A percentile compares a stretch with the other conserved stretches of the same genome.
These are phyloP conservation scores for Phragmatobia fuliginosa DNA, from an alignment of 2,888 invertebrate species.

Conservation along the genomic window DNA sequence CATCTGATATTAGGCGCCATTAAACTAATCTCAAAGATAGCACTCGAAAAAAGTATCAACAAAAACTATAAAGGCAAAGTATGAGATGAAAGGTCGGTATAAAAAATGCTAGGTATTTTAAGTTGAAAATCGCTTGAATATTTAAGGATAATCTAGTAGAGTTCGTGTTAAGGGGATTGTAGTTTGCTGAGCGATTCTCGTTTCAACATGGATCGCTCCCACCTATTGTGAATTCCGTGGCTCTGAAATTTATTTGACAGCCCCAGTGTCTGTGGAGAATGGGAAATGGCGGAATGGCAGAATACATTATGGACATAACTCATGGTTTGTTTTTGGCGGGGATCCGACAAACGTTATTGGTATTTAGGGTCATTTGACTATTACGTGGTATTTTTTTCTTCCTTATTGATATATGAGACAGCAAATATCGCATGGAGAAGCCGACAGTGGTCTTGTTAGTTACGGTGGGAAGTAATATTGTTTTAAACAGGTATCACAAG, in stretches of 20 bases:
- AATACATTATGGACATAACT: slow-evolving; percentile 85
- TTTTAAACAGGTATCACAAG: slow-evolving; percentile 61
- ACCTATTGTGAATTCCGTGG: slow-evolving; percentile 85
- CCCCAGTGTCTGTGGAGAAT: slow-evolving; percentile 85
- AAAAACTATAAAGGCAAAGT: slow-evolving; percentile 79
- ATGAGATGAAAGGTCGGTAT: slow-evolving; percentile 75
- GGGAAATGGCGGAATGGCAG: slow-evolving; percentile 85
- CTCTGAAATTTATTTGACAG: slow-evolving; percentile 86
- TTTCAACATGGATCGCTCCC: slow-evolving; percentile 70
- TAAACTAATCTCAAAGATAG: slow-evolving; percentile 82
- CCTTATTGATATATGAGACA: slow-evolving; percentile 75
- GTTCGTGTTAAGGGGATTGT: slow-evolving; percentile 63
- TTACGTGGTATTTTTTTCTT: slow-evolving; percentile 73
- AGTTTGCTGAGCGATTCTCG: slow-evolving; percentile 75
- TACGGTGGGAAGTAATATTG: slow-evolving; percentile 79
- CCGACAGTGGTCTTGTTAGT: slow-evolving; percentile 74
- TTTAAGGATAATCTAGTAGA: slow-evolving; percentile 52
- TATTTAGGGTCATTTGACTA: slow-evolving; percentile 83
- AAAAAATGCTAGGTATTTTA: slow-evolving; percentile 72
- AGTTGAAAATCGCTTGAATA: slow-evolving; percentile 72
- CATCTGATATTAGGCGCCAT: slow-evolving; percentile 76
- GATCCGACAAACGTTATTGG: slow-evolving; percentile 85
- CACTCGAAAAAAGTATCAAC: slow-evolving; percentile 79
- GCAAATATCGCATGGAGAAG: slow-evolving; percentile 68
- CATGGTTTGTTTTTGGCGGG: slow-evolving; percentile 86